Base-by-base conservation (phyloP, 2,888 invertebrate species). In the Kryphioiulus occultus region DNA sequence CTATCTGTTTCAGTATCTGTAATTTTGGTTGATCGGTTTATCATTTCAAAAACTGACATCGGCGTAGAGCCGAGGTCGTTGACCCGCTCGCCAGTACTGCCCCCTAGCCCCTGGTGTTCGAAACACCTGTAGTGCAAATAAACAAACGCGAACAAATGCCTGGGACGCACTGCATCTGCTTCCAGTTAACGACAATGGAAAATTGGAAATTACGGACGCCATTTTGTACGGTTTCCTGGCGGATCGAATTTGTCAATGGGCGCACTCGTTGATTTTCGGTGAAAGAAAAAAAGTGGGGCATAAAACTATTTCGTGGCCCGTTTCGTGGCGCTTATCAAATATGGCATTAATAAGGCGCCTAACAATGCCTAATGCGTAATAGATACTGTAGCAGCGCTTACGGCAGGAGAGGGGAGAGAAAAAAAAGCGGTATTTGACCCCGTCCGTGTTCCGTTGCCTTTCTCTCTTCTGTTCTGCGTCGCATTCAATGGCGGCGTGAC, bases 361-460 rank as follows among this genome's bases (percentile, higher is more conserved):
- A 26, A 68, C 22, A 68, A 68, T 35, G 68, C 68, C 22, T 68
- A 68, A 68, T 35, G 68, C 68, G 68, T 68, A 68, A 68, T 68
- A 26, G 22, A 68, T 68, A n/a, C n/a, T n/a, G n/a, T n/a, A 68
- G 68, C 68, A 68, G 68, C 22, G 22, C 2, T 22, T 22, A 22
- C 68, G 10, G 10, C 22, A 12, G 68, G 68, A 22, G 22, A 68
- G 22, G 17, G 5, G 7, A 19, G 59, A 19, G 19, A 59, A 19
- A 59, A 59, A 59, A 47, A 59, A 59, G 59, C 59, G 59, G 59
- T 59, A 68, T 68, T 68, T 68, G 68, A 68, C 68, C 68, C 68
- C 68, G 68, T 68, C 68, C 68, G 68, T 68, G 68, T 68, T 68
- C 68, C 68, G 68, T 68, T 68, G 68, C 68, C 68, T 68, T 68